Evolutionary conservation across 2,113 vertebrate species (phyloP).

Genomic region (Bambusicola thoracicus): DNA sequence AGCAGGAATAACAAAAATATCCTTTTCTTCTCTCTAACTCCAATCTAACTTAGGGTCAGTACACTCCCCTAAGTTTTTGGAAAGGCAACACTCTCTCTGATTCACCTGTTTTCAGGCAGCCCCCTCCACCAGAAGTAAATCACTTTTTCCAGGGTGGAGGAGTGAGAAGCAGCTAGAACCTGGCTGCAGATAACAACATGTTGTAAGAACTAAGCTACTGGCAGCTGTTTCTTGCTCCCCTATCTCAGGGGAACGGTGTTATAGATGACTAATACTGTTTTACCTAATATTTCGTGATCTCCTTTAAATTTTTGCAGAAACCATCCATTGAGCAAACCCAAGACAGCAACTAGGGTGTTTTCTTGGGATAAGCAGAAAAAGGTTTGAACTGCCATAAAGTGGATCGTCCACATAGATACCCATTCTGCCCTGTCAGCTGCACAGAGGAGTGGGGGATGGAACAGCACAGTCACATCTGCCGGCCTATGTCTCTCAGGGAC

Average conservation of each 20-base stretch:
- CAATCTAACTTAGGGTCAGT: background rate
- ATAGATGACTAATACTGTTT: background rate
- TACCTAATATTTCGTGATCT: background rate
- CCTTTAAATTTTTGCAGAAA: background rate
- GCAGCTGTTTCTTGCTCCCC: background rate
- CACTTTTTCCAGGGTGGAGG: constrained; percentile 16
- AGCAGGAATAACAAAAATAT: background rate
- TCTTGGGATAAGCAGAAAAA: background rate
- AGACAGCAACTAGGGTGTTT: background rate
- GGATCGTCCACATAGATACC: background rate
- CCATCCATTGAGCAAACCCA: background rate
- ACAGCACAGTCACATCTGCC: background rate
- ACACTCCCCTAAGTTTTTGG: background rate
- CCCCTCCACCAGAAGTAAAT: background rate
- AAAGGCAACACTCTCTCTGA: background rate
- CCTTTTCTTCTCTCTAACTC: background rate
- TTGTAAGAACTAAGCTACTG: background rate
- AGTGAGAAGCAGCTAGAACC: background rate
- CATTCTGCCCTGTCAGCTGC: background rate
- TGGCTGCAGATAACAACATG: background rate
- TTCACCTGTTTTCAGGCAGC: background rate
- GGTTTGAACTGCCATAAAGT: background rate
- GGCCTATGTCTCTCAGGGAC: background rate
- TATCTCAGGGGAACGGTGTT: background rate
- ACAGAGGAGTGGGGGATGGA: background rate